phyloP scores from a whole-genome alignment of 2,888 invertebrate species.

The Mythimna ferrago region DNA sequence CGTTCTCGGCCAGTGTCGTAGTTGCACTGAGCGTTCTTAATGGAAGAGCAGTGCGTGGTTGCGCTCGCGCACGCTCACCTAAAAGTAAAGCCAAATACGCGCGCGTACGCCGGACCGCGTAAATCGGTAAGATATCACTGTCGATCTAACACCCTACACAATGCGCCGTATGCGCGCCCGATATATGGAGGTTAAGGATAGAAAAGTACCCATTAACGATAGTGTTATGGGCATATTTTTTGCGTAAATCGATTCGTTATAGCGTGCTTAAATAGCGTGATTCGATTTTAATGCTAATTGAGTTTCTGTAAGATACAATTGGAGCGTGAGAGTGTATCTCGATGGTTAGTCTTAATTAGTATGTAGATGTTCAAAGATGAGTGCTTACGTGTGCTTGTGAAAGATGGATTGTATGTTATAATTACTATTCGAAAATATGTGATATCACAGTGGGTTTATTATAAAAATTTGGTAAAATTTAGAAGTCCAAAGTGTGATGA shows the following conservation, averaged over 20 bases:
- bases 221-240: constrained; percentile 69
- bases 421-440: constrained; percentile 10
- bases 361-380: constrained; percentile 48
- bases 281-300: constrained; percentile 73
- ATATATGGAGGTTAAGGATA: constrained; percentile 88
- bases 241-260: constrained; percentile 78
- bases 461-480: constrained; percentile 5
- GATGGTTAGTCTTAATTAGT: constrained; percentile 67
- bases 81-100: constrained; percentile 82
- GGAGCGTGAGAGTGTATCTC: constrained; percentile 78
- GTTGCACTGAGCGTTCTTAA: constrained; percentile 84
- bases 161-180: constrained; percentile 64
- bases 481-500: neutral
- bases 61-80: constrained; percentile 86
- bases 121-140: constrained; percentile 78
- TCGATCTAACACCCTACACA: constrained; percentile 81
- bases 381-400: constrained; percentile 47
- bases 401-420: constrained; percentile 25
- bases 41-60: constrained; percentile 83
- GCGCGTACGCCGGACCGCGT: constrained; percentile 75
- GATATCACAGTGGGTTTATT: constrained; percentile 6
- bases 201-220: constrained; percentile 73
- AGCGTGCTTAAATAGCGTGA: constrained; percentile 69
- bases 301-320: constrained; percentile 69
- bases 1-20: constrained; percentile 87